Evolutionary conservation across 2,797 vertebrate species (phyloP).

Genomic region (Sebastes itinus): DNA sequence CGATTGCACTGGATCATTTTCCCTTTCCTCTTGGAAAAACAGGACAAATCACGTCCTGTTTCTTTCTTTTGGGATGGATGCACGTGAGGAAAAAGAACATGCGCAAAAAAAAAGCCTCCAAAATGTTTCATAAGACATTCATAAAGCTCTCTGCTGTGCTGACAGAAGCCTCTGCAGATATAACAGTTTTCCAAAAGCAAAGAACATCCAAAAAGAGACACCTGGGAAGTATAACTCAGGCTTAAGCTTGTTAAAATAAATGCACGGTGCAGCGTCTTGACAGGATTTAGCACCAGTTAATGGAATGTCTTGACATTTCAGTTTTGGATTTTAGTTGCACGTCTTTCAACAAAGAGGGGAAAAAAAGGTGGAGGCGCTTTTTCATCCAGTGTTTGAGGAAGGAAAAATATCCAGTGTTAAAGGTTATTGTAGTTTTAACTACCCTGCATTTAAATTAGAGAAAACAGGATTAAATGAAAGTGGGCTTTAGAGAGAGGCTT

Average conservation of each 20-base stretch:
- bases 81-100: not conserved
- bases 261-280: slow-evolving; percentile 48
- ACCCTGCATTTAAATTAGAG: not conserved
- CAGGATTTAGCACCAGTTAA: slow-evolving; percentile 50
- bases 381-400: not conserved
- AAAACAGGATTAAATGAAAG: slow-evolving; percentile 18
- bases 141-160: slow-evolving; percentile 15
- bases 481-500: not conserved
- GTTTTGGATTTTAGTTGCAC: slow-evolving; percentile 5
- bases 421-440: not conserved
- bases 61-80: not conserved
- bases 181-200: slow-evolving; percentile 31
- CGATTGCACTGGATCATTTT: not conserved
- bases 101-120: not conserved
- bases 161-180: slow-evolving; percentile 38
- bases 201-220: slow-evolving; percentile 54
- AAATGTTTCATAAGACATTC: slow-evolving; percentile 28
- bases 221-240: slow-evolving; percentile 61
- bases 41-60: not conserved
- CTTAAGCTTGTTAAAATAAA: slow-evolving; percentile 63
- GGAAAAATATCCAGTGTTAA: not conserved
- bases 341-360: slow-evolving; percentile 18
- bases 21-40: not conserved
- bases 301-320: slow-evolving; percentile 56
- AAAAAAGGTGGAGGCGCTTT: not conserved